A percentile compares a stretch with the other conserved stretches of the same genome.
Conservation (phyloP, 2,113 vertebrate genomes). For the Taxidea taxus region DNA sequence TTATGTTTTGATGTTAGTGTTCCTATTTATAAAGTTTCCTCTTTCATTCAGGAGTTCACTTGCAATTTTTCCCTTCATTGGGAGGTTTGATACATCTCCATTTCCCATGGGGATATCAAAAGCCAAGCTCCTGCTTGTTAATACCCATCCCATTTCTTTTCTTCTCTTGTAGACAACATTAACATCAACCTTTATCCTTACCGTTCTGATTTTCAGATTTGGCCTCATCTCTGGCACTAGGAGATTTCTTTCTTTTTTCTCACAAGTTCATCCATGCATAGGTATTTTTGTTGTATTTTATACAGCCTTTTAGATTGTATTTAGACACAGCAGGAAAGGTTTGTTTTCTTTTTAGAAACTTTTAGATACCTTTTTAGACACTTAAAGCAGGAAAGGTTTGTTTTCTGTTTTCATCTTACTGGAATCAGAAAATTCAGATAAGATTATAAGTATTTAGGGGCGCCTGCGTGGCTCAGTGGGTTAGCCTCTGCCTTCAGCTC, state of each 20-base stretch:
- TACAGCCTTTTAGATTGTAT: neutral
- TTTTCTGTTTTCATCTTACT: neutral
- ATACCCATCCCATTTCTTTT: neutral
- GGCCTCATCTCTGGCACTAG: neutral
- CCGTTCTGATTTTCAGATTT: neutral
- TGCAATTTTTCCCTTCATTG: neutral
- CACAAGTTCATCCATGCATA: neutral
- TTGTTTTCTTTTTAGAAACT: neutral
- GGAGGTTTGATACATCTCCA: neutral
- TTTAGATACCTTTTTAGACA: too few species aligned
- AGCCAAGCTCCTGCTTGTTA: neutral
- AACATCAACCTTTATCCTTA: neutral
- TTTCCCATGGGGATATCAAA: neutral
- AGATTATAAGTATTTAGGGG: neutral
- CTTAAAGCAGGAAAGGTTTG: too few species aligned
- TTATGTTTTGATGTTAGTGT: neutral
- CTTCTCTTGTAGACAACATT: neutral
- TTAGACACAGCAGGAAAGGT: neutral
- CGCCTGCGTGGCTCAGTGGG: too few species aligned
- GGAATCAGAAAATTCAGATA: constrained; percentile 19
- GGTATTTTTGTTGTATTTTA: neutral
- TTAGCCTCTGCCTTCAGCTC: too few species aligned
- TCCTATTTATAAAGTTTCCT: neutral
- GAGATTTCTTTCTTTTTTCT: neutral
- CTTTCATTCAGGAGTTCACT: neutral